These are phyloP conservation scores for Aporophyla nigra DNA, from an alignment of 2,888 invertebrate species.

Conservation along the genomic window DNA sequence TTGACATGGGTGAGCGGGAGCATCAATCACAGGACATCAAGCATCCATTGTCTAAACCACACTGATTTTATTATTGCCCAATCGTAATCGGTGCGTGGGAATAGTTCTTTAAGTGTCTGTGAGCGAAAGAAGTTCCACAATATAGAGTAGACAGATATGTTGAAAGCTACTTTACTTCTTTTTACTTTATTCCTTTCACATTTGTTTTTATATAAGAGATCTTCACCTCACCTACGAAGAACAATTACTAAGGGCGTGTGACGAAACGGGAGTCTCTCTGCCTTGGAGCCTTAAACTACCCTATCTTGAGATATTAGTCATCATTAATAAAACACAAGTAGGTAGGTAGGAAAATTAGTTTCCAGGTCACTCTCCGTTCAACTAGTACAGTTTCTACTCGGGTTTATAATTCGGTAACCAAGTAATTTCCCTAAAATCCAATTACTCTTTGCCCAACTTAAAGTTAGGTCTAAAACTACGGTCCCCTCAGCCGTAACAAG, in stretches of 20 bases:
- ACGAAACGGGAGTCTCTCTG: background rate
- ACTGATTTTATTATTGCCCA: slow-evolving; percentile 33
- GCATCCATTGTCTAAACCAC: slow-evolving; percentile 39
- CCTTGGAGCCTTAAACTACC: background rate
- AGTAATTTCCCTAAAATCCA: slow-evolving; percentile 33
- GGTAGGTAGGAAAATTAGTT: slow-evolving; percentile 13
- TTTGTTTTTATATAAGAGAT: background rate
- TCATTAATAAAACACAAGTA: slow-evolving; percentile 7
- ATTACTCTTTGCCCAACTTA: slow-evolving; percentile 20
- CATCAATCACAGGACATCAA: slow-evolving; percentile 51
- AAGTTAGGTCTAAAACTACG: slow-evolving; percentile 1
- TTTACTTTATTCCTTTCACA: background rate
- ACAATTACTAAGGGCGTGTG: background rate
- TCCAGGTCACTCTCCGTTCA: background rate
- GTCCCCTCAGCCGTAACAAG: background rate
- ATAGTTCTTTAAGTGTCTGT: slow-evolving; percentile 10
- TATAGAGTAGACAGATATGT: background rate
- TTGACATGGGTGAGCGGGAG: background rate
- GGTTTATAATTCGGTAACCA: slow-evolving; percentile 10
- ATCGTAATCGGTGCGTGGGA: slow-evolving; percentile 45
- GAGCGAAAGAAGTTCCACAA: background rate
- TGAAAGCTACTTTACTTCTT: background rate
- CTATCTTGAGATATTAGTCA: background rate
- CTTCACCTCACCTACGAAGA: background rate
- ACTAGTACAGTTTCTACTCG: slow-evolving; percentile 10